Conservation (phyloP, 1,140 invertebrate species). For the Heterodera schachtii region DNA sequence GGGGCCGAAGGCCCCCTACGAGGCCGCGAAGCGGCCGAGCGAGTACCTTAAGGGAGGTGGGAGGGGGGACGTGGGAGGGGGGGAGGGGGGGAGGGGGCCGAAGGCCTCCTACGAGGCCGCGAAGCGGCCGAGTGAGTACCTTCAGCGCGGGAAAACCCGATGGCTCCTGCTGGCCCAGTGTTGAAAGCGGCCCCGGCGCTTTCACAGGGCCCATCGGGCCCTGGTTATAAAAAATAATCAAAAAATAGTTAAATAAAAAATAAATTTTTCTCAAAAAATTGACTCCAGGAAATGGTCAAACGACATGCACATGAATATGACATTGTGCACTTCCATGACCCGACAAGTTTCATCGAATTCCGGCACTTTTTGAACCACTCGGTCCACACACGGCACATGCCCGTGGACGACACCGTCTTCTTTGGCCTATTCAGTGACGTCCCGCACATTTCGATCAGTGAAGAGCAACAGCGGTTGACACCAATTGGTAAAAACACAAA, state of each 20-base stretch:
- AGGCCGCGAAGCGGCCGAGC: too few relatives aligned
- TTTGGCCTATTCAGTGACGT: conserved; percentile 4
- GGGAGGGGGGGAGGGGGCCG: too few relatives aligned
- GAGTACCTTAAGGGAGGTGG: too few relatives aligned
- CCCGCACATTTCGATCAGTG: conserved; percentile 28
- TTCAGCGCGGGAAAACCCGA: too few relatives aligned
- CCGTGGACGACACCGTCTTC: background rate
- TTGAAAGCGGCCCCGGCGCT: too few relatives aligned
- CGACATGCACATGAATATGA: conserved; percentile 23
- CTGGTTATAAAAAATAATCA: background rate
- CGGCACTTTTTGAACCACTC: conserved; percentile 15
- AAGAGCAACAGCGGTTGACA: conserved; percentile 15
- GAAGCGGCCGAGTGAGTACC: too few relatives aligned
- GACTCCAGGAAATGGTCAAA: conserved; percentile 1
- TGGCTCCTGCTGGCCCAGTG: too few relatives aligned
- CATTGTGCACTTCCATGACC: conserved; percentile 32
- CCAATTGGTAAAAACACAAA: background rate
- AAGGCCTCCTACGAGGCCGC: too few relatives aligned
- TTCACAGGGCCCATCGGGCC: too few relatives aligned
- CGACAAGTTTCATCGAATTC: conserved; percentile 8
- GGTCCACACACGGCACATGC: conserved; percentile 18
- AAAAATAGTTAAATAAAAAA: background rate
- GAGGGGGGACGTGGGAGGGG: too few relatives aligned
- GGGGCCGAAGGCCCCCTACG: too few relatives aligned
- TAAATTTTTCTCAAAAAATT: too few relatives aligned